These are phyloP conservation scores for Hyppa rectilinea DNA, from an alignment of 2,888 invertebrate species.

Conservation along the genomic window DNA sequence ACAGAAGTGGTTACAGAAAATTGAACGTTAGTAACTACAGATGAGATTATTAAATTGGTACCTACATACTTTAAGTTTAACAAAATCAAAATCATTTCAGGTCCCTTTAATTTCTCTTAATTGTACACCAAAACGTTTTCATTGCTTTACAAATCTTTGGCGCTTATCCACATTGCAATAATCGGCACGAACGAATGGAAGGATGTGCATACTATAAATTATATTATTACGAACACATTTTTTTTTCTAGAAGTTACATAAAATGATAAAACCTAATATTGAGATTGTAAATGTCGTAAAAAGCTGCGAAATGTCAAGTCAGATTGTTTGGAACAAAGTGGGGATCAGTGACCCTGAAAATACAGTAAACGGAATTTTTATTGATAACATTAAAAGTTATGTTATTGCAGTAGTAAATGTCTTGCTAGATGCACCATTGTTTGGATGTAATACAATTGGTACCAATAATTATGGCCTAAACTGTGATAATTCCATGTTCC, in stretches of 20 bases:
- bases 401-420: slow-evolving; percentile 23
- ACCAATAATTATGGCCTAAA: slow-evolving; percentile 55
- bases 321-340: slow-evolving; percentile 80
- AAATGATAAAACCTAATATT: slow-evolving; percentile 86
- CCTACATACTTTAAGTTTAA: slow-evolving; percentile 87
- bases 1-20: slow-evolving; percentile 79
- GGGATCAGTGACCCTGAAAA: slow-evolving; percentile 43
- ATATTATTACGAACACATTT: slow-evolving; percentile 88
- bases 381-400: slow-evolving; percentile 30
- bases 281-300: slow-evolving; percentile 88
- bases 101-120: slow-evolving; percentile 90
- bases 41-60: slow-evolving; percentile 90
- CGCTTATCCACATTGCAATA: slow-evolving; percentile 88
- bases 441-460: slow-evolving; percentile 36
- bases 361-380: slow-evolving; percentile 37
- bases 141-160: slow-evolving; percentile 90
- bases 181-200: slow-evolving; percentile 86
- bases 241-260: slow-evolving; percentile 83
- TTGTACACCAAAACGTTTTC: slow-evolving; percentile 88
- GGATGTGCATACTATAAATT: slow-evolving; percentile 80
- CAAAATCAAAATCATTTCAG: slow-evolving; percentile 89
- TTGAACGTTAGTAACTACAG: slow-evolving; percentile 84
- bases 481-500: slow-evolving; percentile 81
- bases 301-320: slow-evolving; percentile 88
- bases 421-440: slow-evolving; percentile 44